A percentile compares a stretch with the other conserved stretches of the same genome.
Conservation (phyloP, 2,797 vertebrate genomes). For the Notamacropus eugenii region DNA sequence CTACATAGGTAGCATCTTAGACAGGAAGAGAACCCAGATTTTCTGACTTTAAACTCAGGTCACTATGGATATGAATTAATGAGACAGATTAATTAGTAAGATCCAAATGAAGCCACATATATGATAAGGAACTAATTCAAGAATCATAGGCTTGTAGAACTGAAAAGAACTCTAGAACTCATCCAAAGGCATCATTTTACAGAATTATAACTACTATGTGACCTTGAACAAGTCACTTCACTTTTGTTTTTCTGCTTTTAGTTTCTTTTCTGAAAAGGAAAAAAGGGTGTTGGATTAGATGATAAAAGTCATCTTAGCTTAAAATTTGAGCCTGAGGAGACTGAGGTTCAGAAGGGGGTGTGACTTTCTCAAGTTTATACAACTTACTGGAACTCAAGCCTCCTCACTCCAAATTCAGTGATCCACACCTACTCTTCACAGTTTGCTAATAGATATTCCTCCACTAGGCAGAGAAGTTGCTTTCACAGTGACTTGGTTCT, state of each 20-base stretch:
- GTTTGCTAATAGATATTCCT: not conserved
- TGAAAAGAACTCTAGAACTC: not conserved
- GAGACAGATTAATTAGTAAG: not conserved
- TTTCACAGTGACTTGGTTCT: not conserved
- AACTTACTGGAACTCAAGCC: not conserved
- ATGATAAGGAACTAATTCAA: not conserved
- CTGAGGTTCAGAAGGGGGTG: not conserved
- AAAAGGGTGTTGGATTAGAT: not conserved
- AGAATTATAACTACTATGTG: not conserved
- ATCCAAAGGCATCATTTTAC: not conserved
- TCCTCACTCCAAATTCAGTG: not conserved
- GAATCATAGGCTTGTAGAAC: not conserved
- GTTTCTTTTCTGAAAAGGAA: not conserved
- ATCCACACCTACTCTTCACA: not conserved
- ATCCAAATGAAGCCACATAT: not conserved
- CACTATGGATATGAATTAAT: not conserved
- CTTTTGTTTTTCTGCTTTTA: not conserved
- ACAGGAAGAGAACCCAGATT: not conserved
- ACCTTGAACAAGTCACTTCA: not conserved
- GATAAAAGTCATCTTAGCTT: not conserved
- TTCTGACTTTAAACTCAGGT: not conserved
- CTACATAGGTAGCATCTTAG: not conserved
- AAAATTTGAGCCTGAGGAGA: not conserved
- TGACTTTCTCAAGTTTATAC: not conserved
- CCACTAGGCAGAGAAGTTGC: not conserved